Percentiles rank a stretch among this genome's conserved stretches.
phyloP scores from a whole-genome alignment of 2,888 invertebrate genomes.

The Noctua pronuba region DNA sequence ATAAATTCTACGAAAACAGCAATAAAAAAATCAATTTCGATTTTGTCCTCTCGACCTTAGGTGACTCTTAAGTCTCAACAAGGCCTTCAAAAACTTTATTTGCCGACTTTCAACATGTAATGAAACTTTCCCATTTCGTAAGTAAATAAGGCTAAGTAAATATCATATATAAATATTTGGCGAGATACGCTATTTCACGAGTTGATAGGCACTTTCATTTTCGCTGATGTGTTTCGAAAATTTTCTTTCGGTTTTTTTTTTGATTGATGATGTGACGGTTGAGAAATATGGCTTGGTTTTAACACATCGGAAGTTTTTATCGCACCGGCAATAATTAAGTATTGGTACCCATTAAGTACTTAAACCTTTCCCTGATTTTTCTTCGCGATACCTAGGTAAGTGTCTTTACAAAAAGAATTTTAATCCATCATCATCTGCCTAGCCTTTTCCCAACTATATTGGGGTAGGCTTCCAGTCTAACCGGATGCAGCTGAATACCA shows the following conservation, averaged over 20 bases:
- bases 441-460: too few relatives aligned
- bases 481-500: too few relatives aligned
- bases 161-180: slow-evolving; percentile 45
- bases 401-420: too few relatives aligned
- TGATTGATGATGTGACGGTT: slow-evolving; percentile 42
- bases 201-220: slow-evolving; percentile 44
- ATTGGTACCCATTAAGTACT: background rate
- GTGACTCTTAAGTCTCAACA: slow-evolving; percentile 22
- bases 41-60: slow-evolving; percentile 1
- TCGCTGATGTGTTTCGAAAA: slow-evolving; percentile 23
- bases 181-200: slow-evolving; percentile 36
- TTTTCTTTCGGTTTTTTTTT: slow-evolving; percentile 24
- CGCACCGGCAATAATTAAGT: background rate
- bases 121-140: slow-evolving; percentile 54
- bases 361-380: background rate
- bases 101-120: slow-evolving; percentile 32
- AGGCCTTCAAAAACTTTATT: slow-evolving; percentile 34
- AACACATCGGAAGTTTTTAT: slow-evolving; percentile 7
- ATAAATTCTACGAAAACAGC: background rate
- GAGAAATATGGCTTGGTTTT: background rate
- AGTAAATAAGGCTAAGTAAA: slow-evolving; percentile 52
- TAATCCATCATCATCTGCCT: too few relatives aligned
- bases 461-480: too few relatives aligned
- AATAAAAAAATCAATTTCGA: slow-evolving; percentile 14
- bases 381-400: background rate